Base-by-base conservation (phyloP, 2,113 vertebrate species). In the Leptodactylus fuscus region DNA sequence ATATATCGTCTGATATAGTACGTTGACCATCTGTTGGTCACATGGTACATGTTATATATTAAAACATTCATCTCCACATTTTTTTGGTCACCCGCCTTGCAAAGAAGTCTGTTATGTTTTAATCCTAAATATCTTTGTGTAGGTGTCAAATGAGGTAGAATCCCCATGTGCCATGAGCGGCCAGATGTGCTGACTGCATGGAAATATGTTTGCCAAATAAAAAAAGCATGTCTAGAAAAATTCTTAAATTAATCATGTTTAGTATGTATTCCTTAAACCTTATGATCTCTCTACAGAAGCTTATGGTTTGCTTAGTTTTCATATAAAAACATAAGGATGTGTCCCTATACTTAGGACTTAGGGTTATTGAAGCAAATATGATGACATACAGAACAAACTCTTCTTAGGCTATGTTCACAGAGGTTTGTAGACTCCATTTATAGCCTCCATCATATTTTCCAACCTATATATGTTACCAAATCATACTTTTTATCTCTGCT, bases 91-190 rank as follows among this genome's bases (percentile, higher is more conserved):
- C 1, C 36, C 15, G 9, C 38, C 62, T 7, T 32, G 38, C 29
- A 65, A 29, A 65, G n/a, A 62, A 10, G 55, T 80, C 36, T 67
- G 36, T 48, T 81, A 65, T 81, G 55, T 65, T 67, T 65, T 80
- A 62, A 80, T 62, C 34, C 55, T 16, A 78, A 62, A 65, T 81
- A 67, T 65, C n/a, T 67, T 81, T 67, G 38, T 65, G 58, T 67
- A 81, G 79, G 55, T 81, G 79, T 81, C 79, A 81, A 44, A 81
- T 81, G 55, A 81, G 79, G 79, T 81, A 81, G 36, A 81, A 67
- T 44, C 34, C 55, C 41, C 55, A 62, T 67, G 53, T 81, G 79
- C 60, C 58, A 81, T 65, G 24, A 32, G 41, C 38, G 65, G 38
- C 58, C 78, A 81, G 58, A 81, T 81, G 60, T 65, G 79, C 79